phyloP scores from a whole-genome alignment of 2,888 invertebrate species.

The Polymixis flavicincta region DNA sequence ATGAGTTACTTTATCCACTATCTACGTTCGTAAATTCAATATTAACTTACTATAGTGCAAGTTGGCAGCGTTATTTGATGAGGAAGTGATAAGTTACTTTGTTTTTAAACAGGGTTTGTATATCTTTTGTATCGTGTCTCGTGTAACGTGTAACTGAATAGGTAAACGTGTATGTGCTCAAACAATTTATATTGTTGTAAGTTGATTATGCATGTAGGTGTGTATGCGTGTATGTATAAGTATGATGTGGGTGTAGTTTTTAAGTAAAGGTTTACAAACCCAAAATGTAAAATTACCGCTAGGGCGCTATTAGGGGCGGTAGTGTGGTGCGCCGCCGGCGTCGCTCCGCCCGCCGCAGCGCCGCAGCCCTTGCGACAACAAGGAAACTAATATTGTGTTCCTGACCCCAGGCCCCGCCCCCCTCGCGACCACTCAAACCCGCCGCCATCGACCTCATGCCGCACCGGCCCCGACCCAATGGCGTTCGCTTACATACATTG shows the following conservation, averaged over 20 bases:
- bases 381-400: slow-evolving; percentile 91
- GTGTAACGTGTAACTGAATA: slow-evolving; percentile 62
- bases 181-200: slow-evolving; percentile 61
- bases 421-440: slow-evolving; percentile 81
- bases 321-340: slow-evolving; percentile 86
- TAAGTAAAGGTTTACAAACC: slow-evolving; percentile 91
- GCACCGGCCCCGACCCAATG: slow-evolving; percentile 36
- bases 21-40: slow-evolving; percentile 74
- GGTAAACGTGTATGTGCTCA: slow-evolving; percentile 62
- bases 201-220: slow-evolving; percentile 63
- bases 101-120: slow-evolving; percentile 87
- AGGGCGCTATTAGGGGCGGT: slow-evolving; percentile 90
- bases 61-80: slow-evolving; percentile 85
- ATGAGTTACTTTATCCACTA: slow-evolving; percentile 67
- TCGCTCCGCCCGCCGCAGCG: slow-evolving; percentile 89
- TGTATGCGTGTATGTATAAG: slow-evolving; percentile 64
- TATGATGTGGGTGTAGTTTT: slow-evolving; percentile 79
- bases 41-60: slow-evolving; percentile 86
- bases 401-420: slow-evolving; percentile 84
- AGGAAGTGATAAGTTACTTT: slow-evolving; percentile 81
- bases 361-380: slow-evolving; percentile 91
- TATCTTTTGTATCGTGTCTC: slow-evolving; percentile 82
- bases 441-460: slow-evolving; percentile 65
- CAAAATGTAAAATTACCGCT: slow-evolving; percentile 90
- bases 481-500: slow-evolving; percentile 60